Evolutionary conservation across 2,888 invertebrate genomes (phyloP).

Genomic region (Lymantria monacha): DNA sequence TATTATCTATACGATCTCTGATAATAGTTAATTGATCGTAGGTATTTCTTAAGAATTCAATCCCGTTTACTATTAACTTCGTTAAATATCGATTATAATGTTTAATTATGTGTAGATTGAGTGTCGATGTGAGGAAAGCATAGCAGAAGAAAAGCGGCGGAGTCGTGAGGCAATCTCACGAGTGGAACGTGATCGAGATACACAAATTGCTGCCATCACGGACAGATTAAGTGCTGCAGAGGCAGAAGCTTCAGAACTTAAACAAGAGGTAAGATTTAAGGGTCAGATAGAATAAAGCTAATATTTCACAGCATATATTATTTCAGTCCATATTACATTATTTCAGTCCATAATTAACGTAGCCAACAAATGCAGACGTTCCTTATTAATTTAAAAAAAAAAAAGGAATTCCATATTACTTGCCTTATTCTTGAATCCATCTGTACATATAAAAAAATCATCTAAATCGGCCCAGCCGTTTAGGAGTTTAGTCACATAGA

Average conservation of each 20-base stretch:
- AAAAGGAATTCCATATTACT: too few species aligned
- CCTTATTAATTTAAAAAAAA: too few species aligned
- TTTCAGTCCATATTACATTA: too few species aligned
- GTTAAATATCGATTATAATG: constrained; percentile 8
- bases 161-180: constrained; percentile 91
- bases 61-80: constrained; percentile 2
- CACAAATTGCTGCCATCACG: constrained; percentile 66
- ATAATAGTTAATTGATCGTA: not conserved
- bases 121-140: constrained; percentile 87
- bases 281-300: not conserved
- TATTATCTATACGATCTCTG: too few species aligned
- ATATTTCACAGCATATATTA: too few species aligned
- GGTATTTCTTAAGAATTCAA: constrained; percentile 3
- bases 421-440: too few species aligned
- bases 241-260: constrained; percentile 75
- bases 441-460: too few species aligned
- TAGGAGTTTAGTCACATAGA: too few species aligned
- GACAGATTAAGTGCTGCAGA: constrained; percentile 76
- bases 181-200: constrained; percentile 89
- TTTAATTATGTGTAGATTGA: constrained; percentile 82
- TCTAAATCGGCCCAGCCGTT: too few species aligned
- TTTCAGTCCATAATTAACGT: too few species aligned
- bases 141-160: constrained; percentile 92
- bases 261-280: constrained; percentile 65
- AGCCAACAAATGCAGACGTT: too few species aligned